Evolutionary conservation across 2,888 invertebrate genomes (phyloP), one percentile per base, ranked within the genome.

Genomic region (Sminthurides aquaticus): DNA sequence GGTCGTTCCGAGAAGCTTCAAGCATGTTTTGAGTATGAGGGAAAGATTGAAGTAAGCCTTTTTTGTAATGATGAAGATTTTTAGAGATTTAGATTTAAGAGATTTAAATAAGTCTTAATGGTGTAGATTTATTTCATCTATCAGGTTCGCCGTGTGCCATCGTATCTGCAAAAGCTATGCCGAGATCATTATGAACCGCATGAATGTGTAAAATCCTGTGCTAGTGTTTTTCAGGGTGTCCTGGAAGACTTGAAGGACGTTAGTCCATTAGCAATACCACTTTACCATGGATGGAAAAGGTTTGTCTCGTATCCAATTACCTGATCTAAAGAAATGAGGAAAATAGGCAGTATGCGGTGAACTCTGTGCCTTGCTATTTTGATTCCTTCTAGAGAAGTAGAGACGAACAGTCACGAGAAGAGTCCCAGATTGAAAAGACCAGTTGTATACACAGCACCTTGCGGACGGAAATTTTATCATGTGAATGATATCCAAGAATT

Each of bases 401-500:
- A n/a, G n/a, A n/a, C 79, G 67, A 75, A 79, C 27, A 75, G 27
- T 15, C 28, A 82, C 78, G 80, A 84, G 78, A 43, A 29, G 8
- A 66, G 66, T 28, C 55, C 63, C 5, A 49, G n/a, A n/a, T n/a
- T n/a, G n/a, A n/a, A n/a, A n/a, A 49, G 64, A 2, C 67, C 71
- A n/a, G 77, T 83, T 15, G 75, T 79, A 56, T 85, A 84, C 74
- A 76, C 78, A 61, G 86, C 90, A 1, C 96, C 97, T 0, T 97
- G 97, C 80, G 94, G 94, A 0, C 83, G 89, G 1, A 83, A 88
- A 18, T 76, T 95, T 62, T 84, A 92, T 22, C 83, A 80, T 76
- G 82, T 89, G 79, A 79, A 81, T 15, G 93, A 94, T 77, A 80
- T 95, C 18, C 89, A 89, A 76, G 77, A 78, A 0, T 96, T 91